Base-by-base conservation (phyloP, 2,888 invertebrate species). In the Drosophila paracracens region DNA sequence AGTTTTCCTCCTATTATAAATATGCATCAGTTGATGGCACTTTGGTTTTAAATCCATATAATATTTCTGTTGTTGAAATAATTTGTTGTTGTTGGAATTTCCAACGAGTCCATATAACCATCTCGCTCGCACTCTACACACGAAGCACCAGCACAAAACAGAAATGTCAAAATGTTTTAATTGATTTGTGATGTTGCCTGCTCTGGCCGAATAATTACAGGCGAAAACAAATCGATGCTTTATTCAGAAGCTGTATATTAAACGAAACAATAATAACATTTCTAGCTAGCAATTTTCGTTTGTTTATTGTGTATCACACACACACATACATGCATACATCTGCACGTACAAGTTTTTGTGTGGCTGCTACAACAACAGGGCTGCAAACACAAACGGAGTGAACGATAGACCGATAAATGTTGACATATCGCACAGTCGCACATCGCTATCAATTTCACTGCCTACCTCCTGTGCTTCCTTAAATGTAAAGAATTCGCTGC, bases 11-110 rank as follows among this genome's bases (percentile, higher is more conserved):
- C 25, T 40, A 16, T 31, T 43, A 21, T 11, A 35, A 52, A 31
- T n/a, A 35, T 59, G 43, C 52, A 59, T n/a, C 10, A 52, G 18
- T 69, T 58, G 11, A 16, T 18, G 43, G 25, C 11, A 59, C 38
- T 46, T 54, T 57, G 18, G 27, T 11, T 59, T 66, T 46, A 63
- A 70, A 68, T 72, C 51, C 52, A 74, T 80, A 79, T 68, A 76
- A 68, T 76, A 76, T 68, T 68, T 72, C 72, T 83, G 81, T 80
- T 82, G 72, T 75, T 76, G 60, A 74, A 79, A 82, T 64, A 81
- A 81, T 68, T 46, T 46, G 13, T 85, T 86, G 82, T 88, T 86
- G 82, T 82, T 83, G 85, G 82, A 78, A 85, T 74, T 89, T 88
- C 90, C 90, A 89, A 80, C 63, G 69, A 62, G 48, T 51, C 25